Conservation (phyloP, 2,888 invertebrate species). For the Barypeithes pellucidus region DNA sequence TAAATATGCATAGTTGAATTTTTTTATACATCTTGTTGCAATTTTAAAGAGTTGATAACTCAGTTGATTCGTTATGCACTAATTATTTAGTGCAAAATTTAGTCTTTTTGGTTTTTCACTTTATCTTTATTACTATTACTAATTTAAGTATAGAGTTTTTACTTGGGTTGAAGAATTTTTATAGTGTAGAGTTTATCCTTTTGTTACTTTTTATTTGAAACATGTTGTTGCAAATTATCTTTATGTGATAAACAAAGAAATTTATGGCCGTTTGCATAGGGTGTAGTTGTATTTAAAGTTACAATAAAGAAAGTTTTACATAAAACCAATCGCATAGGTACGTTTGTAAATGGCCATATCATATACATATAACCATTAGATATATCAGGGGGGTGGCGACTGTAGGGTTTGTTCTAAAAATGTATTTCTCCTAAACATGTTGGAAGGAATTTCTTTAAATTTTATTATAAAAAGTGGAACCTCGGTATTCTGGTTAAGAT, state of each 20-base stretch:
- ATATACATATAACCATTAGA: constrained; percentile 5
- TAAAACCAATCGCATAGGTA: not conserved
- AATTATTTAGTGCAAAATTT: constrained; percentile 22
- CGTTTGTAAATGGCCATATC: constrained; percentile 8
- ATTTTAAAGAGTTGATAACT: constrained; percentile 30
- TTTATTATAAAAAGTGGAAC: too few relatives aligned
- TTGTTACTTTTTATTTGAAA: constrained; percentile 1
- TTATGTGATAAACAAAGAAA: constrained; percentile 15
- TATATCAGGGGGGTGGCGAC: not conserved
- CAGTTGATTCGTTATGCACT: constrained; percentile 10
- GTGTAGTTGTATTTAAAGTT: constrained; percentile 1
- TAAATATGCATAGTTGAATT: constrained; percentile 15
- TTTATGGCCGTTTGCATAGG: constrained; percentile 14
- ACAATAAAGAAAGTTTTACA: not conserved
- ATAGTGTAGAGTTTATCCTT: constrained; percentile 7
- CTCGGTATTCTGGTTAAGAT: too few relatives aligned
- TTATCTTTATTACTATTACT: not conserved
- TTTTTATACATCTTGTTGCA: constrained; percentile 27
- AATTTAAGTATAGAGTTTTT: constrained; percentile 18
- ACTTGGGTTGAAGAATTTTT: constrained; percentile 17
- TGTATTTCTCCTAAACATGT: too few relatives aligned
- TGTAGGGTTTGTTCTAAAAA: not conserved
- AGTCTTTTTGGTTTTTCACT: constrained; percentile 11
- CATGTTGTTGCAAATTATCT: constrained; percentile 12
- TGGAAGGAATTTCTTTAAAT: too few relatives aligned